Conservation (phyloP, 2,797 vertebrate species). For the Craterocephalus amniculus region DNA sequence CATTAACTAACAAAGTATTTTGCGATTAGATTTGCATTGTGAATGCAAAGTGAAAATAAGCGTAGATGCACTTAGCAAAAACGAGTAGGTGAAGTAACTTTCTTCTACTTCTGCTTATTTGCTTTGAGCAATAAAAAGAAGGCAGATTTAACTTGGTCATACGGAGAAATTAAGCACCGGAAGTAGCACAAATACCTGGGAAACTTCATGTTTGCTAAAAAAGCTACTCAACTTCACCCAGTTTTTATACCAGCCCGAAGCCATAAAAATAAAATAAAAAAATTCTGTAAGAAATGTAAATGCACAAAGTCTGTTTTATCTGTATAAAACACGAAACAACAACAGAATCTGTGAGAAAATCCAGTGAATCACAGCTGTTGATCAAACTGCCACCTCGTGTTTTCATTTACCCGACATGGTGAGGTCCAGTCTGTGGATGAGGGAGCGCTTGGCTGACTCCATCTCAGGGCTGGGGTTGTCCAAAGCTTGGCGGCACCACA, state of each 20-base stretch:
- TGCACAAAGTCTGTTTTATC: neutral
- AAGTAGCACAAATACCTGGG: neutral
- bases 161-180: neutral
- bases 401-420: conserved; percentile 90
- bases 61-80: neutral
- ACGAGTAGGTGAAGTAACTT: neutral
- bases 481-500: conserved; percentile 96
- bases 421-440: conserved; percentile 96
- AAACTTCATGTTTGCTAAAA: neutral
- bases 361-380: neutral
- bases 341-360: neutral
- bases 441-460: conserved; percentile 96
- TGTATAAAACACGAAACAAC: neutral
- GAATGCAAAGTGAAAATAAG: neutral
- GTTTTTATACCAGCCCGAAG: neutral
- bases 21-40: neutral
- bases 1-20: too few relatives aligned
- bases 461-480: conserved; percentile 97
- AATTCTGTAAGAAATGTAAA: neutral
- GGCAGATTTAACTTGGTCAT: neutral
- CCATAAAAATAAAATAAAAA: neutral
- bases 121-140: neutral
- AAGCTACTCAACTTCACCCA: neutral
- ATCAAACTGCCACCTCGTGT: neutral
- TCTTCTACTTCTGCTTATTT: neutral